Evolutionary conservation across 2,888 invertebrate genomes (phyloP).

Genomic region (Cerceris rybyensis): DNA sequence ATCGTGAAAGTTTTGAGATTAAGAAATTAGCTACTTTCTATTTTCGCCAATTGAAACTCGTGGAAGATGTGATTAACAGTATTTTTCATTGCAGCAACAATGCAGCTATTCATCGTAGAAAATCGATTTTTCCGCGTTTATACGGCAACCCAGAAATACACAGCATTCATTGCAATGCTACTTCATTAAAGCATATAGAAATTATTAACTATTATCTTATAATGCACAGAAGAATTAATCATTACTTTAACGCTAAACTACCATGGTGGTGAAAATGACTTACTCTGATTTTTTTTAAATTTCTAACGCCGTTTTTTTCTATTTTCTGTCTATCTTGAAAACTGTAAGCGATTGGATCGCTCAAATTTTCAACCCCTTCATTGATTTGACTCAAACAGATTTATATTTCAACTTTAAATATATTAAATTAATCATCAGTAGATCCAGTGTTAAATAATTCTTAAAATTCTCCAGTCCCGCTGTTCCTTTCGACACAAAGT

Average conservation of each 20-base stretch:
- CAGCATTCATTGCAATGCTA: not conserved
- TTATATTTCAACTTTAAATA: too few species aligned
- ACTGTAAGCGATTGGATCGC: too few species aligned
- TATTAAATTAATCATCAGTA: too few species aligned
- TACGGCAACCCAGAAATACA: not conserved
- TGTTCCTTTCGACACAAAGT: too few species aligned
- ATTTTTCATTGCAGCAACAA: constrained; percentile 1
- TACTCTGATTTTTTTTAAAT: too few species aligned
- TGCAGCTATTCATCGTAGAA: not conserved
- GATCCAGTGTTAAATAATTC: too few species aligned
- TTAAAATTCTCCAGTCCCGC: not conserved
- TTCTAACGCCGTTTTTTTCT: too few species aligned
- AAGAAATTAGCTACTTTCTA: not conserved
- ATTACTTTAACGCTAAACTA: too few species aligned
- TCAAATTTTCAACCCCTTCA: too few species aligned
- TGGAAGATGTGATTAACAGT: constrained; percentile 3
- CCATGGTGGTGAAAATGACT: too few species aligned
- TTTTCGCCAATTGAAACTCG: not conserved
- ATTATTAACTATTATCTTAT: not conserved
- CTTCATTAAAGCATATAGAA: not conserved
- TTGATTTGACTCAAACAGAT: too few species aligned
- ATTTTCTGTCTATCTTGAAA: too few species aligned
- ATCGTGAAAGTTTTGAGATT: not conserved
- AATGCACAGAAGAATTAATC: not conserved
- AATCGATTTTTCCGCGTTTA: not conserved